Base-by-base conservation (phyloP, 2,888 invertebrate genomes). In the Lycophotia porphyrea region DNA sequence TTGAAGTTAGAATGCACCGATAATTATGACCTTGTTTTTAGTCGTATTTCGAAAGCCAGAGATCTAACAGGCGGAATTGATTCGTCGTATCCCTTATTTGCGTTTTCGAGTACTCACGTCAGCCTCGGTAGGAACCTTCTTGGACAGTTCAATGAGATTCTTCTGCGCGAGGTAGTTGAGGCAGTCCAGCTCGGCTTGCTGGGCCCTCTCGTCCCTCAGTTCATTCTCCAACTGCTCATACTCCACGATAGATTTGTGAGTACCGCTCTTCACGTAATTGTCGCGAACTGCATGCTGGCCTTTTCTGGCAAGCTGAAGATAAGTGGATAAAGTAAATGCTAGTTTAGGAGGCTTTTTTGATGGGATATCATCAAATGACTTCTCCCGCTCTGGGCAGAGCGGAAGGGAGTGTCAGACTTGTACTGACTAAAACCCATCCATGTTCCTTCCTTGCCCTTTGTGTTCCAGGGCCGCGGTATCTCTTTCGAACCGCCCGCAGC, bases 201-300 rank as follows among this genome's bases (percentile, higher is more conserved):
- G 97, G 15, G 95, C 94, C 15, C 95, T 93, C 74, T 96, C 95
- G 74, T 97, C 97, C 0, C 97, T 92, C 8, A 97, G 92, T 74
- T 97, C 96, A 31, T 96, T 93, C 64, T 96, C 93, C 66, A 97
- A 87, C 1, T 97, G 94, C 63, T 96, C 96, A 76, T 96, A 97
- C 73, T 98, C 95, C 42, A 97, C 94, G 36, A 96, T 94, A 18
- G 97, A 96, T 76, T 97, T 93, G 44, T 93, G 92, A 0, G 96
- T 95, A 68, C 97, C 97, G 64, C 92, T 94, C 84, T 96, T 96
- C 21, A 94, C 93, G 78, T 96, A 96, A 24, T 92, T 88, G 64
- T 97, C 96, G 15, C 97, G 97, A 15, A 96, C 93, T 0, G 97
- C 90, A 87, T 96, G 96, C 86, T 94, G 94, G 5, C 96, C 95